Evolutionary conservation across 1,140 invertebrate genomes (phyloP).

Genomic region (Kradibia gibbosae): DNA sequence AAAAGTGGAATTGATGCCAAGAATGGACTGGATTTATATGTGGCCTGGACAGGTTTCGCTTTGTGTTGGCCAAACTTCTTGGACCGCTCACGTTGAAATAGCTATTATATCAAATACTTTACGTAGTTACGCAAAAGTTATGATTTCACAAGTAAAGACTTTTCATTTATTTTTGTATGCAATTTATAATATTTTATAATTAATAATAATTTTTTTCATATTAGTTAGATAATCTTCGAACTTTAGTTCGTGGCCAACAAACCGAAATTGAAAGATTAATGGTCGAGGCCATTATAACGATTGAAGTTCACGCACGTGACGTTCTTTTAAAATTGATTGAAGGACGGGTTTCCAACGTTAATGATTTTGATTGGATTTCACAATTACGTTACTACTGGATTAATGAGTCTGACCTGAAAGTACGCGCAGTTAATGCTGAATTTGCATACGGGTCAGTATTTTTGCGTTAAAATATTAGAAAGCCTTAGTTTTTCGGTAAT

Average conservation of each 20-base stretch:
- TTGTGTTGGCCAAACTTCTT: constrained; percentile 77
- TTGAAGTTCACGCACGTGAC: constrained; percentile 82
- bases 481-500: not conserved
- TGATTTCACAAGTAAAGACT: constrained; percentile 64
- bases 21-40: constrained; percentile 80
- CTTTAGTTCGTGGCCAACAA: constrained; percentile 77
- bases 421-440: constrained; percentile 78
- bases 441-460: constrained; percentile 73
- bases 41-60: constrained; percentile 87
- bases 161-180: not conserved
- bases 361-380: constrained; percentile 88
- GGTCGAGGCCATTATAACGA: constrained; percentile 78
- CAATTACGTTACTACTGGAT: constrained; percentile 83
- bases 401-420: constrained; percentile 73
- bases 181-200: not conserved
- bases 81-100: constrained; percentile 77
- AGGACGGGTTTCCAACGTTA: constrained; percentile 75
- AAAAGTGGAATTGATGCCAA: constrained; percentile 68
- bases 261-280: constrained; percentile 80
- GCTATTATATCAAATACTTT: constrained; percentile 72
- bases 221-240: constrained; percentile 79
- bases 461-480: not conserved
- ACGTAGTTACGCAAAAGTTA: constrained; percentile 68
- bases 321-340: constrained; percentile 77
- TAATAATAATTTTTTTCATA: constrained; percentile 59